Evolutionary conservation across 2,797 vertebrate species (phyloP).

Genomic region (Sandelia bainsii): DNA sequence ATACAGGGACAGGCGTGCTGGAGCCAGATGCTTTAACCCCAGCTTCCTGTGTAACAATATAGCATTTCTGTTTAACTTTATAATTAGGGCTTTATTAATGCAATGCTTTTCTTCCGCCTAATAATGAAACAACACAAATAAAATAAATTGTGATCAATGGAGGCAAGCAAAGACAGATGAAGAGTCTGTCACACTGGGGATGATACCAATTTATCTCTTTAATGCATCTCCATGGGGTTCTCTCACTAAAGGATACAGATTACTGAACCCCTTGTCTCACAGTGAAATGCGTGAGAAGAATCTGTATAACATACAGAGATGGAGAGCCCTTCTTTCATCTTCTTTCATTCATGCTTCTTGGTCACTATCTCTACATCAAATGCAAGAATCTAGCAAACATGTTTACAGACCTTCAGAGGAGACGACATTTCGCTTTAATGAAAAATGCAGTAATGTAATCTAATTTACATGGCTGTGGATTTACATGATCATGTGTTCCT

Average conservation of each 20-base stretch:
- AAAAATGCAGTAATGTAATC: slow-evolving; percentile 14
- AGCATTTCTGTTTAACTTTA: slow-evolving; percentile 85
- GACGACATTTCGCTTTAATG: slow-evolving; percentile 27
- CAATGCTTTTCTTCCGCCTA: slow-evolving; percentile 85
- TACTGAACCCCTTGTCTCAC: slow-evolving; percentile 84
- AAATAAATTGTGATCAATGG: slow-evolving; percentile 91
- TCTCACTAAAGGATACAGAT: slow-evolving; percentile 88
- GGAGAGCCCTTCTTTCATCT: slow-evolving; percentile 72
- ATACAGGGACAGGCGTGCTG: slow-evolving; percentile 67
- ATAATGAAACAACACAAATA: slow-evolving; percentile 89
- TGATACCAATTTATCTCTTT: slow-evolving; percentile 91
- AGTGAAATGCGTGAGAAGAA: slow-evolving; percentile 84
- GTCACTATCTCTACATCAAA: slow-evolving; percentile 67
- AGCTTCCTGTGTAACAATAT: slow-evolving; percentile 80
- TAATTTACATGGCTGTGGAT: slow-evolving; percentile 22
- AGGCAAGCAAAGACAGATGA: slow-evolving; percentile 87
- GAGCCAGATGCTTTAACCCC: slow-evolving; percentile 60
- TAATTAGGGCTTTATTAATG: slow-evolving; percentile 88
- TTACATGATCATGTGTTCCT: slow-evolving; percentile 6
- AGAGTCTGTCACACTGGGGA: slow-evolving; percentile 87
- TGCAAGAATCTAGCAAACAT: slow-evolving; percentile 46
- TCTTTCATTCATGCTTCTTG: slow-evolving; percentile 76
- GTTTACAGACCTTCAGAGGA: slow-evolving; percentile 35
- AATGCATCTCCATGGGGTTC: slow-evolving; percentile 89
- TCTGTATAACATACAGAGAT: slow-evolving; percentile 80